phyloP scores from a whole-genome alignment of 2,797 vertebrate species.

The Diplodus puntazzo region DNA sequence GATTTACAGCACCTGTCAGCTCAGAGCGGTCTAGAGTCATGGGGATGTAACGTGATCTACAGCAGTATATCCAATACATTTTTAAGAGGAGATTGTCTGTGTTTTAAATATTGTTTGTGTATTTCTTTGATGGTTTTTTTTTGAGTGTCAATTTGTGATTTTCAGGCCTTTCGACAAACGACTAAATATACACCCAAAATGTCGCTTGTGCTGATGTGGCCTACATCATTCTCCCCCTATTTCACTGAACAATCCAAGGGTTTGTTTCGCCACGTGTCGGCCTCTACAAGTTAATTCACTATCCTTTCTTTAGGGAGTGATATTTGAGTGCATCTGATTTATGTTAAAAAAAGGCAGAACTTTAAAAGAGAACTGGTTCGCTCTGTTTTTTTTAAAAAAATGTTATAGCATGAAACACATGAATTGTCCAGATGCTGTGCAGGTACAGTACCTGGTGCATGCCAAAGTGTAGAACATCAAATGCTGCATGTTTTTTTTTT shows the following conservation, averaged over 20 bases:
- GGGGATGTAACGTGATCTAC: slow-evolving; percentile 6
- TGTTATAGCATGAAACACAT: neutral
- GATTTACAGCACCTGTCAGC: slow-evolving; percentile 27
- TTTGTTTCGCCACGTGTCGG: neutral
- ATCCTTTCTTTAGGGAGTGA: neutral
- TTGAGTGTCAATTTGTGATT: neutral
- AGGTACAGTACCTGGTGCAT: neutral
- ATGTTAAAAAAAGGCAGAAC: slow-evolving; percentile 6
- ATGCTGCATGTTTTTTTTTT: neutral
- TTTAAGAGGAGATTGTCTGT: slow-evolving; percentile 1
- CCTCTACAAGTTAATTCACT: neutral
- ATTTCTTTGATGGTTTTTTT: slow-evolving; percentile 11
- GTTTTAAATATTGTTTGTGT: neutral
- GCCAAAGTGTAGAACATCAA: neutral
- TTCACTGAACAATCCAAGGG: neutral
- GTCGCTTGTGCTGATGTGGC: neutral
- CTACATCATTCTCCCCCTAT: neutral
- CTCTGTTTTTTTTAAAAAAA: neutral
- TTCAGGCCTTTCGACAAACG: neutral
- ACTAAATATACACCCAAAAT: neutral
- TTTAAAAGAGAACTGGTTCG: neutral
- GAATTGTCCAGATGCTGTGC: neutral
- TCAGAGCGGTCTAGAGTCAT: neutral
- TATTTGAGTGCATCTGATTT: neutral
- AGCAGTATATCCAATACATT: neutral